Base-by-base conservation (phyloP, 2,888 invertebrate genomes). In the Nowickia ferox region DNA sequence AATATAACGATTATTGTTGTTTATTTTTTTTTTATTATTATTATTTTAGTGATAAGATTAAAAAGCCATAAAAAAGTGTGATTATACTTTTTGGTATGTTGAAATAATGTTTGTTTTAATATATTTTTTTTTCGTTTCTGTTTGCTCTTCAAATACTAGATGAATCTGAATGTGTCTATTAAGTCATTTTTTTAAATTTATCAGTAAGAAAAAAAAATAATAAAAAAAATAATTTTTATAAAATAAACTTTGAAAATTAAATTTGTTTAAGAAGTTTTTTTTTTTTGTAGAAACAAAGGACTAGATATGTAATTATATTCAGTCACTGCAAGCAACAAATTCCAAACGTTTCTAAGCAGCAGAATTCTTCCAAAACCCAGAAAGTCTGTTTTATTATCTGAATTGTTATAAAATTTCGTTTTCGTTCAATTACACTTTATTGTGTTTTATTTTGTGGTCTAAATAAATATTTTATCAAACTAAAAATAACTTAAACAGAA, bases 31-130 rank as follows among this genome's bases (percentile, higher is more conserved):
- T 46, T 46, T 48, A 19, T 84, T 71, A 42, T 76, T 81, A 55
- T 76, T 81, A 38, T 61, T 53, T 69, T 76, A 42, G 53, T 77
- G 82, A 78, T 86, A 79, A 86, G 85, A 86, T 76, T 76, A 75
- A 77, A 75, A 51, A 69, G 65, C 61, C 69, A 65, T 79, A 79
- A 78, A 63, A 66, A 78, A 69, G 72, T 76, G 61, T 85, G 77
- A 81, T 69, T 75, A 72, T 9, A 74, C 71, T 17, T 57, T 78
- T 68, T 65, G 81, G 77, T 65, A 82, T 78, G 72, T 74, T 42
- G 63, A 48, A 68, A 76, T 19, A 11, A 59, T 63, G 15, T 42
- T 8, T 15, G 30, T 68, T 22, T 17, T 3, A n/a, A 17, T 55
- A 30, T 30, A 2, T n/a, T 38, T n/a, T 17, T 48, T 42, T 44